These are phyloP conservation scores for Pteronura brasiliensis DNA, from an alignment of 2,113 vertebrate species.

Conservation along the genomic window DNA sequence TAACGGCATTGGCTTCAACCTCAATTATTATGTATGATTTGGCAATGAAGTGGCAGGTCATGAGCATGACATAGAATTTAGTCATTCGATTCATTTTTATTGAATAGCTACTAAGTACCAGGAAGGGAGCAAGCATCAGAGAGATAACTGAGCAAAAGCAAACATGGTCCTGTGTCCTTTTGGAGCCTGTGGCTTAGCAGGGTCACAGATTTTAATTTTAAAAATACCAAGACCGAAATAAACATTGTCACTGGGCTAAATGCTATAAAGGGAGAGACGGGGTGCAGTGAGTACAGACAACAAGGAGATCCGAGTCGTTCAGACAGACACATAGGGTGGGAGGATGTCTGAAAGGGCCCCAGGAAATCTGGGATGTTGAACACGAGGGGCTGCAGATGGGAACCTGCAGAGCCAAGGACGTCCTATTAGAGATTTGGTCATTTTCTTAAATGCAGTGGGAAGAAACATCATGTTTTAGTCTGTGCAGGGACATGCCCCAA, in stretches of 20 bases:
- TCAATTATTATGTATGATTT: not conserved
- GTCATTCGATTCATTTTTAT: not conserved
- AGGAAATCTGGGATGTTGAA: accelerated
- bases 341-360: too few species aligned
- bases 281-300: accelerated
- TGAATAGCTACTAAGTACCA: not conserved
- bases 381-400: accelerated
- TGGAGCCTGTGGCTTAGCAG: not conserved
- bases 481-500: not conserved
- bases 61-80: not conserved
- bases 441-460: not conserved
- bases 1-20: not conserved
- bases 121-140: not conserved
- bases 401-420: not conserved
- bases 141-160: not conserved
- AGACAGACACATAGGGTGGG: not conserved
- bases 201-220: not conserved
- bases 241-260: not conserved
- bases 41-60: not conserved
- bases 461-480: not conserved
- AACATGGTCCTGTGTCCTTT: not conserved
- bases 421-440: not conserved
- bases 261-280: not conserved
- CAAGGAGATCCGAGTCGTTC: accelerated
- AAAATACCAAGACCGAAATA: too few species aligned